These are phyloP conservation scores for Gobio gobio DNA, from an alignment of 2,113 vertebrate species.

Conservation along the genomic window DNA sequence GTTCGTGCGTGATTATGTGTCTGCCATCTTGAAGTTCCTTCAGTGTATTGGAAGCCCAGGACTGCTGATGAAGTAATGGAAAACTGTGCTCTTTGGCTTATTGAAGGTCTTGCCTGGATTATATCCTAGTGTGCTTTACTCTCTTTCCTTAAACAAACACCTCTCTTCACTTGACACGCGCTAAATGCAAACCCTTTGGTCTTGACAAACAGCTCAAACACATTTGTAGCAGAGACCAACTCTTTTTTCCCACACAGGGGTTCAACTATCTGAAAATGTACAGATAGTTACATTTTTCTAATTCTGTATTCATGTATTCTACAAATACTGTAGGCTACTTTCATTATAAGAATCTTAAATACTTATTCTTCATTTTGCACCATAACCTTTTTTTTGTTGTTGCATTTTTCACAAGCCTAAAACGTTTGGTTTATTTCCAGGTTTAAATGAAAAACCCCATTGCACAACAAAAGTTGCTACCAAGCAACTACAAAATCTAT, in stretches of 20 bases:
- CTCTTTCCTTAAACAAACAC: slow-evolving; percentile 21
- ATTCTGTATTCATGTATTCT: too few species aligned
- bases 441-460: too few species aligned
- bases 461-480: too few species aligned
- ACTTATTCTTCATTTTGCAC: too few species aligned
- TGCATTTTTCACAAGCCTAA: too few species aligned
- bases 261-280: not conserved
- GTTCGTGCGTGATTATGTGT: slow-evolving; percentile 12
- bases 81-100: slow-evolving; percentile 20
- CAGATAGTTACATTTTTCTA: not conserved
- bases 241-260: not conserved
- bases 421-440: too few species aligned
- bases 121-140: slow-evolving; percentile 17
- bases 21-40: not conserved
- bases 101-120: slow-evolving; percentile 16
- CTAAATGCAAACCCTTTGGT: not conserved
- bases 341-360: too few species aligned
- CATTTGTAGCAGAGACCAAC: not conserved
- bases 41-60: not conserved
- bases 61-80: slow-evolving; percentile 25
- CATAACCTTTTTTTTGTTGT: too few species aligned
- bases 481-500: too few species aligned
- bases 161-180: not conserved
- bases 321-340: too few species aligned
- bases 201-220: not conserved